These are phyloP conservation scores for Wiebesia pumilae DNA, from an alignment of 1,140 invertebrate species.

Conservation along the genomic window DNA sequence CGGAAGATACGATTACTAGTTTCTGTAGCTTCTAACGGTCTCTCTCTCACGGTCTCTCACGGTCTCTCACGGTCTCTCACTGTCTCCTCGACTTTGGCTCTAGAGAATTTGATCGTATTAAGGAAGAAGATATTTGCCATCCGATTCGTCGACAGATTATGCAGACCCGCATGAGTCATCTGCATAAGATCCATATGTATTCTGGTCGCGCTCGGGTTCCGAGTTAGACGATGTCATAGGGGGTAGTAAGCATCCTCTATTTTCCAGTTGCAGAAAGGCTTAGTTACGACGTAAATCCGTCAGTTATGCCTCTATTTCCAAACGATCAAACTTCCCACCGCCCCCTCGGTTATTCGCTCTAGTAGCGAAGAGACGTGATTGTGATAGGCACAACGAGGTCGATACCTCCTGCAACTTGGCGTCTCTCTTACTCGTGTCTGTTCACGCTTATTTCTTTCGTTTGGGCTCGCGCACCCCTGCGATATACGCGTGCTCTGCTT, in stretches of 20 bases:
- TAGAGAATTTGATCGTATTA: conserved; percentile 19
- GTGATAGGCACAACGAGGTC: not conserved
- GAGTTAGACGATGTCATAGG: too few species aligned
- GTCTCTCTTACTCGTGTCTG: not conserved
- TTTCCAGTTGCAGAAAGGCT: not conserved
- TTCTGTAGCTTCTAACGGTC: not conserved
- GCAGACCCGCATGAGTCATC: conserved; percentile 15
- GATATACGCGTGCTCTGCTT: not conserved
- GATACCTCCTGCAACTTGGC: not conserved
- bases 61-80: too few species aligned
- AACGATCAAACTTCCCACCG: conserved; percentile 39
- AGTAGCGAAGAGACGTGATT: not conserved
- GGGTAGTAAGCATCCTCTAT: too few species aligned
- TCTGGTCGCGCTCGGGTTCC: not conserved
- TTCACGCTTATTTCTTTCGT: not conserved
- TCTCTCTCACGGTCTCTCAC: too few species aligned
- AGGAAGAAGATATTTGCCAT: conserved; percentile 43
- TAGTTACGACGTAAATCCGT: not conserved
- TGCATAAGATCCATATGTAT: conserved; percentile 44
- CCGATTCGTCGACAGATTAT: conserved; percentile 31
- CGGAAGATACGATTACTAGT: conserved; percentile 37
- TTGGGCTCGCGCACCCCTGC: not conserved
- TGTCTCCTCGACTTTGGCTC: conserved; percentile 10
- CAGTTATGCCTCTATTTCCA: conserved; percentile 48
- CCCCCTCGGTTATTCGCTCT: not conserved